Conservation (phyloP, 2,888 invertebrate genomes). For the Chymomyza fuscimana region DNA sequence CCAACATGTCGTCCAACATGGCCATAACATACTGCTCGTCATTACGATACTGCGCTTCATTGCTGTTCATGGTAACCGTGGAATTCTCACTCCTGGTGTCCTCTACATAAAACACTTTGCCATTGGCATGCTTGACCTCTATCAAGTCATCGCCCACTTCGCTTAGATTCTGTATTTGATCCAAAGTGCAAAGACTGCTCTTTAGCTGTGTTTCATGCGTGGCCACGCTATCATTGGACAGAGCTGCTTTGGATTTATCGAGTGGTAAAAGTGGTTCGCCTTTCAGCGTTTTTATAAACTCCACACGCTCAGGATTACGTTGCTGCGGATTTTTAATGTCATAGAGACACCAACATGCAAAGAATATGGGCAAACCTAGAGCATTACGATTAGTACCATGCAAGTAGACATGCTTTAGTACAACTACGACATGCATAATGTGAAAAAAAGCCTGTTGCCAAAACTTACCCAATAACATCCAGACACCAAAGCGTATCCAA, state of each 20-base stretch:
- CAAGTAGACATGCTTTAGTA: conserved; percentile 54
- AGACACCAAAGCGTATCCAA: conserved; percentile 90
- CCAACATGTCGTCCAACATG: conserved; percentile 76
- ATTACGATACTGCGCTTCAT: conserved; percentile 44
- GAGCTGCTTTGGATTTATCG: conserved; percentile 22
- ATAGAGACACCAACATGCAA: conserved; percentile 75
- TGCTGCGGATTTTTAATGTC: conserved; percentile 63
- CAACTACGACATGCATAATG: conserved; percentile 40
- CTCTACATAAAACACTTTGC: conserved; percentile 74
- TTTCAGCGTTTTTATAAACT: conserved; percentile 54
- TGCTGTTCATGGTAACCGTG: conserved; percentile 18
- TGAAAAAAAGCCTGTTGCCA: not conserved
- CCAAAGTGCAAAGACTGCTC: conserved; percentile 58
- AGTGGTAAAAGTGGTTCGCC: not conserved
- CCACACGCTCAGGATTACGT: conserved; percentile 61
- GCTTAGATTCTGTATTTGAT: conserved; percentile 73
- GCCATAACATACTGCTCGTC: conserved; percentile 76
- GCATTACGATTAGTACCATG: conserved; percentile 37
- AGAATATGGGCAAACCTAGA: conserved; percentile 75
- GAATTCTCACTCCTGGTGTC: conserved; percentile 60
- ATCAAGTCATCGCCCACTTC: conserved; percentile 69
- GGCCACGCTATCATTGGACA: conserved; percentile 44
- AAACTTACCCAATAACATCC: conserved; percentile 89
- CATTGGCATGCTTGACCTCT: conserved; percentile 74
- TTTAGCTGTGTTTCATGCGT: conserved; percentile 46